Base-by-base conservation (phyloP, 2,113 vertebrate species). In the Brachypteracias leptosomus region DNA sequence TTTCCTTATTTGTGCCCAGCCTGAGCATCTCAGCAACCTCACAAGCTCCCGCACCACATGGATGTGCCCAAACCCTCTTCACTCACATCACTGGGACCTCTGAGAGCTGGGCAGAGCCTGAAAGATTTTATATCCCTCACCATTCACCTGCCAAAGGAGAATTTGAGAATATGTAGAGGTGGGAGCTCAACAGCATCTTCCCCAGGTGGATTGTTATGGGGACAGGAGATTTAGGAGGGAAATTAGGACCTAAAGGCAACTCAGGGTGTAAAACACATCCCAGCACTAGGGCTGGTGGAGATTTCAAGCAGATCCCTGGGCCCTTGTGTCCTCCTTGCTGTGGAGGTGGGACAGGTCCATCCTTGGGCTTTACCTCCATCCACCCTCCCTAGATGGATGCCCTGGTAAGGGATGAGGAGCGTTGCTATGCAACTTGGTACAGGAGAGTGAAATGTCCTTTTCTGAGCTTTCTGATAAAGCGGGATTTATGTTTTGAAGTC, bases 371-470 rank as follows among this genome's bases (percentile, higher is more conserved):
- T 42, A 42, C 44, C 57, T 79, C 54, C 67, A 46, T 38, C 74
- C 33, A n/a, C 52, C 9, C 17, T 36, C 3, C 5, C 18, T 38
- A 17, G 19, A 16, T 25, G 35, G 68, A 52, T 42, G 40, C 44
- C 17, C 49, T 7, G 7, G 80, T 24, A 87, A 71, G 89, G 52
- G 62, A 82, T 18, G 46, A 78, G 49, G 52, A 78, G 49, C 3
- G 25, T 91, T 91, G 85, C 94, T 85, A 68, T 91, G 96, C 92
- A 89, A 71, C 92, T 91, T 73, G 21, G 35, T 65, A 52, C 3
- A 36, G 90, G 42, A 90, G 70, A 75, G n/a, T 1, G 28, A 88
- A 85, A 71, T 1, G 0, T 24, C 36, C 66, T 82, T 93, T 74
- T 55, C 52, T 61, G 61, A 93, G 92, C 78, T 87, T 78, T 88